Percentiles rank a stretch among this genome's conserved stretches.
Conservation (phyloP, 2,113 vertebrate genomes). For the Monarcha castaneiventris region DNA sequence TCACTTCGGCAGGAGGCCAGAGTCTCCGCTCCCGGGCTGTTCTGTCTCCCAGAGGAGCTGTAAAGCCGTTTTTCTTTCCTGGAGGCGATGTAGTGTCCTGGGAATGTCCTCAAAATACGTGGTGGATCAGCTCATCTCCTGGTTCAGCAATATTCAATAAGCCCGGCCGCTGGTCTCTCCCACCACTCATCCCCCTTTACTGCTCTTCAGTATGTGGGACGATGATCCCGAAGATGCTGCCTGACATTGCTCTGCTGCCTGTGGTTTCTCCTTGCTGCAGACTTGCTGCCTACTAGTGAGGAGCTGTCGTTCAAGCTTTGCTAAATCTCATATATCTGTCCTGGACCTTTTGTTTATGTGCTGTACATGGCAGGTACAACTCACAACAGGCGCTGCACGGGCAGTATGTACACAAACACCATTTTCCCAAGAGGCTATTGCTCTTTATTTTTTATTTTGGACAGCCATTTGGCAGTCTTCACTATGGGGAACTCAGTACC, state of each 20-base stretch:
- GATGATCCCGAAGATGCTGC: not conserved
- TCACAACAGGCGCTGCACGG: accelerated
- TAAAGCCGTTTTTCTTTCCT: not conserved
- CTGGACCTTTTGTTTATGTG: not conserved
- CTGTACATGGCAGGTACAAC: not conserved
- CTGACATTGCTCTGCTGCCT: not conserved
- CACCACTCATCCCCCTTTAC: no score
- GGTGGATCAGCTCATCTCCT: not conserved
- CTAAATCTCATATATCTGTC: not conserved
- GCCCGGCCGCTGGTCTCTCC: not conserved
- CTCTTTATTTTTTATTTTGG: not conserved
- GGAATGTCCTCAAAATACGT: not conserved
- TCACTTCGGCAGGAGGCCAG: not conserved
- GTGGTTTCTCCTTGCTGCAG: not conserved
- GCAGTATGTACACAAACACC: not conserved
- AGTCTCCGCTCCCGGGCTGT: accelerated
- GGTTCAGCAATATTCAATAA: not conserved
- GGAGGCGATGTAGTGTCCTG: not conserved
- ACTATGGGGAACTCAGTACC: not conserved
- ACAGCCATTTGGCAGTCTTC: not conserved
- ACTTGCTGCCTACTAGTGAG: accelerated
- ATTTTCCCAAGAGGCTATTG: not conserved
- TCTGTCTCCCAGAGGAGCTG: not conserved
- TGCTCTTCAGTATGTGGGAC: accelerated
- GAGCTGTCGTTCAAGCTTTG: not conserved